Conservation (phyloP, 2,113 vertebrate species). For the Pseudorasbora parva region DNA sequence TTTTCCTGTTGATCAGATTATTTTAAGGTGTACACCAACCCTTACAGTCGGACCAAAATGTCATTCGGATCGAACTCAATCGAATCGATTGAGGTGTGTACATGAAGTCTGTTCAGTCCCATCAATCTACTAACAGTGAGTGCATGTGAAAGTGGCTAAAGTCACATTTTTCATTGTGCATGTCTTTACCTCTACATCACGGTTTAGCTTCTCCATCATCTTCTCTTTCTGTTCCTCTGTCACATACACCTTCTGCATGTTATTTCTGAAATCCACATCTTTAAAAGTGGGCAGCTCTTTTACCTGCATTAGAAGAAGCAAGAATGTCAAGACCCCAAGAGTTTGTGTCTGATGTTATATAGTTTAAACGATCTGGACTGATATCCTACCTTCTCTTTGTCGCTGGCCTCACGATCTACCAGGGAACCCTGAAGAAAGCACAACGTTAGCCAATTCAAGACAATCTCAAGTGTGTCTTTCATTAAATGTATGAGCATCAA, state of each 20-base stretch:
- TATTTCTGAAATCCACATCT: constrained; percentile 90
- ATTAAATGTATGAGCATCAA: neutral
- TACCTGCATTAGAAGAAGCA: constrained; percentile 67
- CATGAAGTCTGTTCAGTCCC: no score
- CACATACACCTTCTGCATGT: constrained; percentile 89
- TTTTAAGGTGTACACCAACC: no score
- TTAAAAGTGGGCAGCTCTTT: constrained; percentile 91
- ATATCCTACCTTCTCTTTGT: constrained; percentile 86
- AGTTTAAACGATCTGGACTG: neutral
- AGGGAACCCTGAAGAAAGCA: constrained; percentile 81
- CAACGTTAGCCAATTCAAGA: neutral
- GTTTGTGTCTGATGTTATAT: rapidly evolving
- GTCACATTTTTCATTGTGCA: neutral
- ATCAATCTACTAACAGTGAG: no score
- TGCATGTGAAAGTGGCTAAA: no score
- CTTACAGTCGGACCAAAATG: no score
- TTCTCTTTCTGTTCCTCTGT: constrained; percentile 84
- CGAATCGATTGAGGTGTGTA: no score
- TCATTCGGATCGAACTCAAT: no score
- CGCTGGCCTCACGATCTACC: constrained; percentile 89
- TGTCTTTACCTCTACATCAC: constrained; percentile 84
- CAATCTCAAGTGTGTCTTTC: neutral
- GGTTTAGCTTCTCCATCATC: constrained; percentile 87
- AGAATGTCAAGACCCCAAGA: neutral
- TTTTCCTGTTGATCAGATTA: no score